Conservation (phyloP, 2,797 vertebrate genomes). For the Acanthornis magna region DNA sequence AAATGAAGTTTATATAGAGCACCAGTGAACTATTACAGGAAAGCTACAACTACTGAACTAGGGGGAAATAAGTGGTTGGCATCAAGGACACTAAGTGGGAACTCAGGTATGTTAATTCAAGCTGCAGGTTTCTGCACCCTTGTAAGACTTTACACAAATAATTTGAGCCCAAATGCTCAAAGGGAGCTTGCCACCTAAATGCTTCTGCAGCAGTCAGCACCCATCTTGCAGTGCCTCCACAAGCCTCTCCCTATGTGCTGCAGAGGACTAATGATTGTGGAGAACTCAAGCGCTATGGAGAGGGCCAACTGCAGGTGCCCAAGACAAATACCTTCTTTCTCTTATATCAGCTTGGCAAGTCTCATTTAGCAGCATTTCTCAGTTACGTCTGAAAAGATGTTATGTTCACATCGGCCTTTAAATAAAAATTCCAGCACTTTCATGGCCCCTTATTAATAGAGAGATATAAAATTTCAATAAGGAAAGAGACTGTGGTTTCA, state of each 20-base stretch:
- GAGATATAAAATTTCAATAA: slow-evolving; percentile 32
- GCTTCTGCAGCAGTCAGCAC: neutral
- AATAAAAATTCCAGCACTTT: slow-evolving; percentile 10
- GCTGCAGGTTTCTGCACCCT: neutral
- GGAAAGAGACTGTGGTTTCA: neutral
- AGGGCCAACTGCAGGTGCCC: neutral
- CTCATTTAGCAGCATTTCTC: neutral
- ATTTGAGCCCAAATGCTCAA: neutral
- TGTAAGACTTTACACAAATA: neutral
- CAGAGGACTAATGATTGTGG: neutral
- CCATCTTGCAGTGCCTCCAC: neutral
- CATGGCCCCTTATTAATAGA: neutral
- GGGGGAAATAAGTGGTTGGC: neutral
- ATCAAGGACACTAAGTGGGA: neutral
- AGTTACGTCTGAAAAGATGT: neutral
- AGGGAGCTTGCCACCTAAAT: neutral
- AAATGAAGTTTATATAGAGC: neutral
- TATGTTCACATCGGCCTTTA: neutral
- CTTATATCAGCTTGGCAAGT: neutral
- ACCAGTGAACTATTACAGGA: neutral
- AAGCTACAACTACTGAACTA: neutral
- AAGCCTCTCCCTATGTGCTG: neutral
- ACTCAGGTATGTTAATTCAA: neutral
- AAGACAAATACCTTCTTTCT: neutral
- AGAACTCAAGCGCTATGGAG: neutral